Percentiles rank a stretch among this genome's conserved stretches.
These are phyloP conservation scores for Pandemis cinnamomeana DNA, from an alignment of 2,888 invertebrate species.

Conservation along the genomic window DNA sequence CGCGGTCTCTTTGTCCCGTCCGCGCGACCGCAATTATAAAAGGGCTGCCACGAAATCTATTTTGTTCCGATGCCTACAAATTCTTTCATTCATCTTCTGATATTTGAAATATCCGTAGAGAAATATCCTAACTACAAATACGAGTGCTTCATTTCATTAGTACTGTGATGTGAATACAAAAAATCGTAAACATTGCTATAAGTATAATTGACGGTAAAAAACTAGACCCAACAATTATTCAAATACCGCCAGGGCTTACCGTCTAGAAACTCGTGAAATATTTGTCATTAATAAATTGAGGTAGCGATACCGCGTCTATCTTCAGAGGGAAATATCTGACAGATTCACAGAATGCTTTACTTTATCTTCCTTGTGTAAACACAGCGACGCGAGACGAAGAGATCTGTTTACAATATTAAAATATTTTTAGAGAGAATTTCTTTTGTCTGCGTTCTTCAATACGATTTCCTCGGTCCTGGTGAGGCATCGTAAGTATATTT, in stretches of 20 bases:
- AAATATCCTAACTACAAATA: neutral
- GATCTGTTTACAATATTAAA: constrained; percentile 40
- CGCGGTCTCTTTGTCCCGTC: constrained; percentile 62
- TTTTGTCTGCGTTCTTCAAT: constrained; percentile 34
- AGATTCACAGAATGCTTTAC: constrained; percentile 27
- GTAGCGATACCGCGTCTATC: constrained; percentile 9
- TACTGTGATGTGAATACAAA: neutral
- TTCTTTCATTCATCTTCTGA: constrained; percentile 50
- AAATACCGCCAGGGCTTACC: neutral
- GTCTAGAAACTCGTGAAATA: constrained; percentile 9
- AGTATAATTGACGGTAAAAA: neutral
- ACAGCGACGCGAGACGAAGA: constrained; percentile 22
- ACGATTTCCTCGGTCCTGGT: constrained; percentile 15
- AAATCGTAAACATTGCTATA: neutral
- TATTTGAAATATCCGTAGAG: neutral
- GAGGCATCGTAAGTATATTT: constrained; percentile 27
- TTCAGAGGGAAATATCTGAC: constrained; percentile 18
- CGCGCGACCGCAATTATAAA: constrained; percentile 59
- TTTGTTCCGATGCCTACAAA: constrained; percentile 50
- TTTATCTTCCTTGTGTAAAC: constrained; percentile 33
- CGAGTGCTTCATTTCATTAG: neutral
- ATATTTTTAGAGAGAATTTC: constrained; percentile 34
- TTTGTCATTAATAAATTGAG: constrained; percentile 27
- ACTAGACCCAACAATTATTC: neutral
- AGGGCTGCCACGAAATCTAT: constrained; percentile 54